Conservation (phyloP, 2,113 vertebrate species). For the Clarias batrachus region DNA sequence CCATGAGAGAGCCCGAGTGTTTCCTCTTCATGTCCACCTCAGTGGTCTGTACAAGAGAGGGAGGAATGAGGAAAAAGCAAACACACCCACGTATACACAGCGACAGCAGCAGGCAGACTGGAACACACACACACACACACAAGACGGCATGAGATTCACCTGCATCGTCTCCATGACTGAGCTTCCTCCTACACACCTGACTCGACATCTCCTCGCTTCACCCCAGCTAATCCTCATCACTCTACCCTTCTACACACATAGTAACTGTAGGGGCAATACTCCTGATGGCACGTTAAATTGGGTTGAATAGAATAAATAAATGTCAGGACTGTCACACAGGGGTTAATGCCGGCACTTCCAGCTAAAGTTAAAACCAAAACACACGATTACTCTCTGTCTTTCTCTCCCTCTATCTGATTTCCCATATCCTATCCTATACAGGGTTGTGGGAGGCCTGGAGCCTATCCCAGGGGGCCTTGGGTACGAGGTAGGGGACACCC, state of each 20-base stretch:
- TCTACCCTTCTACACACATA: not conserved
- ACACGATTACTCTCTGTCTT: not conserved
- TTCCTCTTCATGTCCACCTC: slow-evolving; percentile 94
- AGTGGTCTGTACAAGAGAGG: slow-evolving; percentile 74
- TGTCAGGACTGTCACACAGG: not conserved
- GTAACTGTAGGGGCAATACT: no score
- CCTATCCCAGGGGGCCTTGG: no score
- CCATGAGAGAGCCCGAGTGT: slow-evolving; percentile 90
- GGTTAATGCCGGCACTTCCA: not conserved
- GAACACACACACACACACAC: not conserved
- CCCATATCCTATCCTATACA: no score
- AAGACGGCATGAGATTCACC: not conserved
- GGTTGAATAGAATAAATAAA: no score
- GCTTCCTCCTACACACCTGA: not conserved
- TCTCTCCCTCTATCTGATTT: no score
- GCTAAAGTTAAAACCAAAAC: not conserved
- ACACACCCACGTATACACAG: not conserved
- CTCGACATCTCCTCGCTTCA: not conserved
- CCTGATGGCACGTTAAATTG: no score
- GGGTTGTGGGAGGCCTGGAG: no score
- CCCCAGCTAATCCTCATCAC: not conserved
- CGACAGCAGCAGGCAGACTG: not conserved
- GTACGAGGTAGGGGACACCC: no score
- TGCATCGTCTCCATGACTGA: not conserved
- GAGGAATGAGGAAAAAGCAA: slow-evolving; percentile 48